These are phyloP conservation scores for Emydura subglobosa DNA, from an alignment of 2,113 vertebrate genomes.

Conservation along the genomic window DNA sequence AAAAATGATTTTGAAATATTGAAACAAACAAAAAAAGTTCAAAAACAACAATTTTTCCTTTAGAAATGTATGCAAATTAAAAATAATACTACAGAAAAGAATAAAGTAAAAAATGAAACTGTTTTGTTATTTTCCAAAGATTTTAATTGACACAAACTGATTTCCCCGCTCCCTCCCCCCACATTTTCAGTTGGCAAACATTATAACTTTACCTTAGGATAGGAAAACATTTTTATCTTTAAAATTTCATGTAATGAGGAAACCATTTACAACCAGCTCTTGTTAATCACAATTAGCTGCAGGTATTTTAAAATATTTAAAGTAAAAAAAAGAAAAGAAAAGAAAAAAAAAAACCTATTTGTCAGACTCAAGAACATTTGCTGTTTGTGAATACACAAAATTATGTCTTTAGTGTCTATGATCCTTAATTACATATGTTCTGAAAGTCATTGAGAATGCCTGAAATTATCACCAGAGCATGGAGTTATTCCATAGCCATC, in stretches of 20 bases:
- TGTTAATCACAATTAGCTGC: neutral
- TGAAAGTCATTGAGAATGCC: constrained; percentile 7
- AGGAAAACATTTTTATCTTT: neutral
- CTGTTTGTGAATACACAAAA: constrained; percentile 18
- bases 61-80: neutral
- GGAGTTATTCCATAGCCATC: constrained; percentile 43
- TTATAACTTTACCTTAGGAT: neutral
- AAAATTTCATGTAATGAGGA: neutral
- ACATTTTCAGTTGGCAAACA: neutral
- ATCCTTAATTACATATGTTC: constrained; percentile 8
- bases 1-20: neutral
- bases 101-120: neutral
- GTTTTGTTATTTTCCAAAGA: neutral
- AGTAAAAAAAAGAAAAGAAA: neutral
- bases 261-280: neutral
- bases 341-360: neutral
- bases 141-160: neutral
- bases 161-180: neutral
- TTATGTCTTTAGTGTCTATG: constrained; percentile 12
- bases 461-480: constrained; percentile 12
- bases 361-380: constrained; percentile 29
- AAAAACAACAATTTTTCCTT: neutral
- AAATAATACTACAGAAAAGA: neutral
- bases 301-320: neutral
- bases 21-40: neutral